Conservation (phyloP, 1,140 invertebrate species). For the Brachionus rotundiformis region DNA sequence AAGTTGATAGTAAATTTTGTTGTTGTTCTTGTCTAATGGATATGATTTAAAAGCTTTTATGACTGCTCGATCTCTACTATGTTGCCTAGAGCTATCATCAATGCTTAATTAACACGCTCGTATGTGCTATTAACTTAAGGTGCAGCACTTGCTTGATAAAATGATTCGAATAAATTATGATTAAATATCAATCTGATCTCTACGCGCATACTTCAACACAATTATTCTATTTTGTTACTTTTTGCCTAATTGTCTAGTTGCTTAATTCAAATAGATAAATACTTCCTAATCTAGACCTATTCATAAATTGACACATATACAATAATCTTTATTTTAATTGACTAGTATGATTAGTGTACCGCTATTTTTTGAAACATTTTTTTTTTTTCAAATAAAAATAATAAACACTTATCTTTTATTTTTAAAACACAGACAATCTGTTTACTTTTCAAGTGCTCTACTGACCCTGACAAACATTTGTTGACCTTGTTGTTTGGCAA, state of each 20-base stretch:
- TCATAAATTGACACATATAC: no score
- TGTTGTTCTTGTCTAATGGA: no score
- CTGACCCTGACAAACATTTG: neutral
- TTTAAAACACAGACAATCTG: neutral
- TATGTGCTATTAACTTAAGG: neutral
- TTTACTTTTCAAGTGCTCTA: neutral
- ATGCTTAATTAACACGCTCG: neutral
- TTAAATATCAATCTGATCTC: neutral
- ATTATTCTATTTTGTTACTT: no score
- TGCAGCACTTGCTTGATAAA: neutral
- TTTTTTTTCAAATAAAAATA: neutral
- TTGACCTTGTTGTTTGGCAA: neutral
- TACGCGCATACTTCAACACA: no score
- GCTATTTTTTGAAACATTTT: no score
- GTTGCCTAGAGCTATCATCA: neutral
- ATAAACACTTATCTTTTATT: neutral
- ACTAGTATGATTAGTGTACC: no score
- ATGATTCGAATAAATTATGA: slow-evolving; percentile 9
- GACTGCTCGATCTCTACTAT: neutral
- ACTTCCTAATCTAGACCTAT: no score
- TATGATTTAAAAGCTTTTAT: neutral
- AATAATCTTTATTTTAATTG: no score
- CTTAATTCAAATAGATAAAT: no score
- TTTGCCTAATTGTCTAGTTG: neutral
- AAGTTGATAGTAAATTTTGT: no score